Base-by-base conservation (phyloP, 2,888 invertebrate species). In the Pogonocherus hispidulus region DNA sequence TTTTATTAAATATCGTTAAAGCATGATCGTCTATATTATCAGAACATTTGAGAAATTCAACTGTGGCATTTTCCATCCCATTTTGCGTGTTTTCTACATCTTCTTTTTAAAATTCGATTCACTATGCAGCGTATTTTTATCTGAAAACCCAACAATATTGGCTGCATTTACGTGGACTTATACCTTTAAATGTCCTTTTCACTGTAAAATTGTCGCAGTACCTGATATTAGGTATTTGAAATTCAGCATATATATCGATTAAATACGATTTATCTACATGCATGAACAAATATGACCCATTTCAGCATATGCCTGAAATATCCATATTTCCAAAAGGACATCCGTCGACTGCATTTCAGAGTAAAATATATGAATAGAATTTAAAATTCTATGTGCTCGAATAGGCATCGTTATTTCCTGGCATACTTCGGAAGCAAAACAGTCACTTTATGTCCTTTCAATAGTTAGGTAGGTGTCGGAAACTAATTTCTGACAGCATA, bases 281-380 rank as follows among this genome's bases (percentile, higher is more conserved):
- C 23, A 57, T 44, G 46, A 46, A 27, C 44, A 56, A 56, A 41
- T 56, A 41, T 18, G 44, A 57, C 46, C 27, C 18, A 20, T 41
- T 41, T 18, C 9, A 14, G 18, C 3, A 11, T 55, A 19, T 20
- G 19, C 20, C 14, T 37, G 20, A 8, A 37, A 14, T 11, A 9
- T 20, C 37, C 37, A n/a, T 37, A 56, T 37, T 20, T 56, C 20
- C 22, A 41, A 55, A 55, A 37, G 19, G 52, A 56, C 37, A 37
- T 41, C 41, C 20, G 56, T 37, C 11, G 6, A 18, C 27, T 56
- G 23, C 41, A 19, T 57, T 22, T 57, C 20, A 20, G 44, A 57
- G 22, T 57, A 16, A 57, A 57, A 57, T 56, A 57, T 57, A 14
- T 44, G 46, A 57, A 46, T 44, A 2, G 46, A 57, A 57, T 44